Conservation (phyloP, 1,140 invertebrate species). For the Meloidogyne floridensis region DNA sequence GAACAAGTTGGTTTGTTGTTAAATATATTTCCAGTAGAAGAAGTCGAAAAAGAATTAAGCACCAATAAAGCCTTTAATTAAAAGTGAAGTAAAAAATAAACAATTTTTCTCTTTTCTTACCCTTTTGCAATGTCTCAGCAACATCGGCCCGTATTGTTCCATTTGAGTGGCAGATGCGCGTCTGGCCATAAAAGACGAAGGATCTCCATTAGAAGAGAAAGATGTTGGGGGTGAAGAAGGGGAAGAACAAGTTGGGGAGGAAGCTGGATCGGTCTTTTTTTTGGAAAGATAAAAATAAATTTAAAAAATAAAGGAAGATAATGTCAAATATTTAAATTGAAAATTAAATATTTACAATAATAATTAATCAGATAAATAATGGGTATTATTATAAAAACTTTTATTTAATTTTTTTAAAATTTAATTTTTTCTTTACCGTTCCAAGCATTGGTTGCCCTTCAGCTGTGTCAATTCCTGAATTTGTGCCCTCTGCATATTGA, state of each 20-base stretch:
- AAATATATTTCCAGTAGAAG: neutral
- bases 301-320: no score
- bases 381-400: no score
- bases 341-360: no score
- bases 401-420: neutral
- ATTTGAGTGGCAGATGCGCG: neutral
- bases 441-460: constrained; percentile 10
- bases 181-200: neutral
- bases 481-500: constrained; percentile 30
- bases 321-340: neutral
- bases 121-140: constrained; percentile 26
- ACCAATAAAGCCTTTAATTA: constrained; percentile 20
- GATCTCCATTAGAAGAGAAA: neutral
- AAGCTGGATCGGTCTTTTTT: neutral
- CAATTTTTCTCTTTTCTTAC: constrained; percentile 24
- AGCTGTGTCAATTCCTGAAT: constrained; percentile 18
- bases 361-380: no score
- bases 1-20: neutral
- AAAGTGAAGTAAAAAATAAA: constrained; percentile 1
- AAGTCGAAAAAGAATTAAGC: constrained; percentile 6
- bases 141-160: constrained; percentile 35
- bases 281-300: no score
- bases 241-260: constrained; percentile 19
- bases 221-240: neutral
- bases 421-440: neutral